Evolutionary conservation across 2,797 vertebrate species (phyloP).

Genomic region (Philypnodon macrostomus): DNA sequence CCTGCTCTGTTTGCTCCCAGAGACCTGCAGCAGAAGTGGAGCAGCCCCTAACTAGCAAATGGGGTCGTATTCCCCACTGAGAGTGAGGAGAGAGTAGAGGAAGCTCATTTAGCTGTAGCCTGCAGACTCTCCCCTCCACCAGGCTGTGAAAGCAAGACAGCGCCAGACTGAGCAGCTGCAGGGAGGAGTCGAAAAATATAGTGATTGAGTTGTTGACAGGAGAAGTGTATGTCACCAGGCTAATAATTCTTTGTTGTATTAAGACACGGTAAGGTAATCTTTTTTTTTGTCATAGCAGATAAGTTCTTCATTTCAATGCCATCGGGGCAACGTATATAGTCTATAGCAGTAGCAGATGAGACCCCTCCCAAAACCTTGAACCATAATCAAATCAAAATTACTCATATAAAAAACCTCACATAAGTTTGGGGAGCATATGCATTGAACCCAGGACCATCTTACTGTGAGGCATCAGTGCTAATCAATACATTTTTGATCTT

Average conservation of each 20-base stretch:
- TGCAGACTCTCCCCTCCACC: constrained; percentile 61
- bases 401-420: too few species aligned
- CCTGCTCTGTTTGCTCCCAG: constrained; percentile 59
- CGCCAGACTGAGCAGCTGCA: constrained; percentile 35
- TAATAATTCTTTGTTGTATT: background rate
- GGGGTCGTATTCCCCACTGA: constrained; percentile 80
- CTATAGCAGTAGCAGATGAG: too few species aligned
- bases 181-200: constrained; percentile 33
- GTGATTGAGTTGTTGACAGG: constrained; percentile 38
- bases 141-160: constrained; percentile 49
- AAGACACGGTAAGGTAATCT: too few species aligned
- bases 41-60: constrained; percentile 74
- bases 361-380: too few species aligned
- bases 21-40: constrained; percentile 70
- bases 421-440: too few species aligned
- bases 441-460: too few species aligned
- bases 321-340: too few species aligned
- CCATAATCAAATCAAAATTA: too few species aligned
- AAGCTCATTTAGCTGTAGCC: constrained; percentile 81
- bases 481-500: too few species aligned
- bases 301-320: too few species aligned
- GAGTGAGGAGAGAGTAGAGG: constrained; percentile 64
- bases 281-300: too few species aligned
- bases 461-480: too few species aligned
- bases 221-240: constrained; percentile 12